phyloP scores from a whole-genome alignment of 1,140 invertebrate genomes.

The Armadillidium nasatum region DNA sequence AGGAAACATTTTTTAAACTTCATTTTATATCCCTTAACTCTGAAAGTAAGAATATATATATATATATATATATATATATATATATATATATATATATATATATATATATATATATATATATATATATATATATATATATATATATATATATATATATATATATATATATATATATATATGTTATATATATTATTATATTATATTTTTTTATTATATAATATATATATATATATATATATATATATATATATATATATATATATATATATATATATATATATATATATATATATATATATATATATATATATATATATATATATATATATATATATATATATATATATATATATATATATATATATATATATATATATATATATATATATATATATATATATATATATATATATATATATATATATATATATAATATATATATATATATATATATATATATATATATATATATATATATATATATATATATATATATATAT shows the following conservation, averaged over 20 bases:
- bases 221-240: not conserved
- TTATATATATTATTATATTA: no score
- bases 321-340: not conserved
- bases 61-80: not conserved
- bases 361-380: not conserved
- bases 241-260: not conserved
- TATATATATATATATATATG: not conserved
- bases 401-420: not conserved
- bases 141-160: constrained; percentile 15
- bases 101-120: not conserved
- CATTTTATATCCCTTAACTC: no score
- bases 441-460: not conserved
- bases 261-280: not conserved
- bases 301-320: constrained; percentile 10
- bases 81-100: not conserved
- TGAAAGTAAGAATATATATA: no score
- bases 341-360: not conserved
- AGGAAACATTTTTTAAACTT: no score
- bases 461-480: not conserved
- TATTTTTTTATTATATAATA: no score
- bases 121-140: not conserved
- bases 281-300: constrained; percentile 2
- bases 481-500: not conserved
- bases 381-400: not conserved
- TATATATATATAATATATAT: constrained; percentile 15